Conservation (phyloP, 2,888 invertebrate species). For the Saturnia pavonia region DNA sequence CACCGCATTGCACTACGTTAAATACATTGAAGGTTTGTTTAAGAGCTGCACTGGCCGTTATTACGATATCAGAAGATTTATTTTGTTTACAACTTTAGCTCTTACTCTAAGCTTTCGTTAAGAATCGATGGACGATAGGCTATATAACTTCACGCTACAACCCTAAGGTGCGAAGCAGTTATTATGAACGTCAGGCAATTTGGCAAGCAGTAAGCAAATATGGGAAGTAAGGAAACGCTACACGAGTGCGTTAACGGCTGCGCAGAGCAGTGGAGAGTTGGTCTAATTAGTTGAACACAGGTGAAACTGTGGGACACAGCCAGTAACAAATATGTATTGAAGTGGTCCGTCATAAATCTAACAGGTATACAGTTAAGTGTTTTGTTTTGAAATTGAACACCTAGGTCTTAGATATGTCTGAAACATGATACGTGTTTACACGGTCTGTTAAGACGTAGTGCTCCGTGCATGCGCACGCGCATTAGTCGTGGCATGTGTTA, state of each 20-base stretch:
- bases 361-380: background rate
- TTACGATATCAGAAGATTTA: background rate
- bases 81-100: background rate
- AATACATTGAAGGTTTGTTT: background rate
- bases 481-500: background rate
- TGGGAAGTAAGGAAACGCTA: no score
- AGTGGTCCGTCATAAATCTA: background rate
- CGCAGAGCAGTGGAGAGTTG: no score
- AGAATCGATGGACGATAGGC: no score
- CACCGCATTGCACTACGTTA: background rate
- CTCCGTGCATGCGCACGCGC: background rate
- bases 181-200: no score
- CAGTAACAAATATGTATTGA: background rate
- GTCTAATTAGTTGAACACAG: no score
- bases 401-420: background rate
- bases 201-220: no score
- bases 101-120: background rate
- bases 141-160: no score
- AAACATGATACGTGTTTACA: conserved; percentile 7
- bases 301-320: background rate
- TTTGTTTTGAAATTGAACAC: conserved; percentile 10
- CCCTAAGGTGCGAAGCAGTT: no score
- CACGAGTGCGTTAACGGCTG: no score
- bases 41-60: background rate
- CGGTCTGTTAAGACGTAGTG: background rate